phyloP scores from a whole-genome alignment of 2,797 vertebrate species.

The Podargus strigoides region DNA sequence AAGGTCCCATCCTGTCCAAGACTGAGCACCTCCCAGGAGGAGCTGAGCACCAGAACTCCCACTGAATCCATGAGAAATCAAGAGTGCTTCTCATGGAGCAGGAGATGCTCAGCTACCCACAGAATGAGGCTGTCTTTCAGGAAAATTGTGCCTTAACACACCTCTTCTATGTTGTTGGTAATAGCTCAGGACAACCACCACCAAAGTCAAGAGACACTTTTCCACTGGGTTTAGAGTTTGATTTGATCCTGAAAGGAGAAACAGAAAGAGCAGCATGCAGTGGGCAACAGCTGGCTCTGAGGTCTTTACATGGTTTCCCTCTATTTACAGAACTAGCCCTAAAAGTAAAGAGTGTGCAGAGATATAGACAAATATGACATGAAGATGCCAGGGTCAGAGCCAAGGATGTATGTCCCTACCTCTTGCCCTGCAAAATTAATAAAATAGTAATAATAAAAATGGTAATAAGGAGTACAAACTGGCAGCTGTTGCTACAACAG shows the following conservation, averaged over 20 bases:
- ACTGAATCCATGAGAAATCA: not conserved
- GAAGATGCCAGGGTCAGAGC: not conserved
- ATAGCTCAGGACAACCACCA: not conserved
- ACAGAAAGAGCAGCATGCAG: not conserved
- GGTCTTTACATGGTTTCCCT: not conserved
- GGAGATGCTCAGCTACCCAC: not conserved
- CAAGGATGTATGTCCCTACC: not conserved
- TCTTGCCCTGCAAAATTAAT: not conserved
- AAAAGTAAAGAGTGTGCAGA: not conserved
- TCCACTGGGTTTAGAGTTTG: not conserved
- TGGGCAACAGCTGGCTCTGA: not conserved
- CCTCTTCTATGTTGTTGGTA: not conserved
- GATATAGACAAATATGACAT: not conserved
- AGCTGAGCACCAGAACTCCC: not conserved
- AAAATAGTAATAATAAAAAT: not conserved
- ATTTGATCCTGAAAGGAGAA: not conserved
- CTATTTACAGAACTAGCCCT: not conserved
- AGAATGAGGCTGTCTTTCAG: not conserved
- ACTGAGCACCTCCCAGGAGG: not conserved
- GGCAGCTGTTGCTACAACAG: not conserved
- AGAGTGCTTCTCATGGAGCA: not conserved
- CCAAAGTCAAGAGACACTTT: not conserved
- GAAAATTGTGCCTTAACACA: not conserved
- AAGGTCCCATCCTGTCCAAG: not conserved
- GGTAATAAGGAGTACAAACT: not conserved